Evolutionary conservation across 1,140 invertebrate species (phyloP).

Genomic region (Trissolcus basalis): DNA sequence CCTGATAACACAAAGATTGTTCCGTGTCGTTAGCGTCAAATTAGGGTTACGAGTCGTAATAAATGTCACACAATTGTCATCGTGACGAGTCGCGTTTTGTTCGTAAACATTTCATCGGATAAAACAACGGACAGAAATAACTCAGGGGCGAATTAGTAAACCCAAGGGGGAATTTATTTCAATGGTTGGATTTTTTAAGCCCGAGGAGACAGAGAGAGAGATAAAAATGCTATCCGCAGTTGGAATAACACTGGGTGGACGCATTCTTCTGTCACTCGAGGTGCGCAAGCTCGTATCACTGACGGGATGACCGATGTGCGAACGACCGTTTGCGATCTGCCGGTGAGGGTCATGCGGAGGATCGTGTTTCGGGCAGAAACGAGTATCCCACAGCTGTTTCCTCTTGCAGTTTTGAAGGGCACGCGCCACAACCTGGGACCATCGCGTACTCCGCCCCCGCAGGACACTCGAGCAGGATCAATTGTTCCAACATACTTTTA

Average conservation of each 20-base stretch:
- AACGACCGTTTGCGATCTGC: constrained; percentile 18
- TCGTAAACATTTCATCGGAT: constrained; percentile 44
- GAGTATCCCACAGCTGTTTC: constrained; percentile 58
- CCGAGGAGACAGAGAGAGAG: not conserved
- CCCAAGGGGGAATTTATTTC: constrained; percentile 13
- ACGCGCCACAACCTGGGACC: constrained; percentile 54
- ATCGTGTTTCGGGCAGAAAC: constrained; percentile 41
- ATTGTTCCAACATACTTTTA: constrained; percentile 33
- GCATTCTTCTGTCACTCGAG: constrained; percentile 24
- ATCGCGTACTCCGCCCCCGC: constrained; percentile 15
- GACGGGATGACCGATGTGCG: constrained; percentile 33
- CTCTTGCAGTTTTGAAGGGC: constrained; percentile 45
- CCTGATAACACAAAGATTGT: constrained; percentile 31
- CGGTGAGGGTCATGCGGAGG: constrained; percentile 20
- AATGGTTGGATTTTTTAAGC: constrained; percentile 6
- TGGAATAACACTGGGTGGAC: constrained; percentile 20
- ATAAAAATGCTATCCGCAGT: constrained; percentile 6
- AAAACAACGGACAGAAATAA: constrained; percentile 37
- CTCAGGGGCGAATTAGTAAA: constrained; percentile 10
- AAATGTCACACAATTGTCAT: constrained; percentile 33
- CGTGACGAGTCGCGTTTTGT: constrained; percentile 2
- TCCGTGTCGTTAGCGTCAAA: constrained; percentile 35
- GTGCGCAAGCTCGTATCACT: constrained; percentile 11
- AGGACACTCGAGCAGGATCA: constrained; percentile 53
- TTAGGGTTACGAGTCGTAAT: constrained; percentile 26